Base-by-base conservation (phyloP, 2,113 vertebrate species). In the Daboia siamensis region DNA sequence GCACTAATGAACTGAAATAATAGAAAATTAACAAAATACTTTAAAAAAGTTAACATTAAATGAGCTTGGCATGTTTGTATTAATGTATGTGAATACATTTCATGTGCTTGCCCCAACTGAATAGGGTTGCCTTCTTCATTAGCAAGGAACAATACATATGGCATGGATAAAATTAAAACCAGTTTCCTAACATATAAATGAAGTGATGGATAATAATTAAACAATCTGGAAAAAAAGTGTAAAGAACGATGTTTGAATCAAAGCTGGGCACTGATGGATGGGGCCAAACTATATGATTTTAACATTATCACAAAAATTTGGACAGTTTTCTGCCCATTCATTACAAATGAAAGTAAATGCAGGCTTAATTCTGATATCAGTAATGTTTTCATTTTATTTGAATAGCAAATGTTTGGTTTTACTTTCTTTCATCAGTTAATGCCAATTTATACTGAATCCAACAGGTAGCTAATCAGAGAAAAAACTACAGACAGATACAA, bases 121-220 rank as follows among this genome's bases (percentile, higher is more conserved):
- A 39, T 74, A 74, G 69, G 69, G 15, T 2, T 74, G 15, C 8
- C 69, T 33, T 74, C 20, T 39, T 20, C n/a, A 39, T 39, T 74
- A 39, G 69, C n/a, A 74, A 74, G 5, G 69, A 74, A 74, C 39
- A 15, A 5, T 39, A 15, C 69, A 74, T 74, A 33, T 74, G 13
- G 64, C n/a, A 74, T 6, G 13, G 64, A 33, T 74, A 69, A 17
- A 69, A 33, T 69, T 69, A 69, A 69, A 69, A 69, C 64, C 33
- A 39, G 69, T 74, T 7, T 39, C 69, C 15, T 74, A 33, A 74
- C 8, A 33, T 20, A 20, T 5, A 64, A 64, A 64, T n/a, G 61
- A 64, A 64, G 95, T 95, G 95, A 96, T 94, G 97, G 95, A 90
- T 84, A 96, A 96, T 97, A 96, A 96, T 94, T 1, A 92, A 96